These are phyloP conservation scores for Bergia puertoricense DNA, from an alignment of 92 coral and sea anemone species.

Conservation along the genomic window DNA sequence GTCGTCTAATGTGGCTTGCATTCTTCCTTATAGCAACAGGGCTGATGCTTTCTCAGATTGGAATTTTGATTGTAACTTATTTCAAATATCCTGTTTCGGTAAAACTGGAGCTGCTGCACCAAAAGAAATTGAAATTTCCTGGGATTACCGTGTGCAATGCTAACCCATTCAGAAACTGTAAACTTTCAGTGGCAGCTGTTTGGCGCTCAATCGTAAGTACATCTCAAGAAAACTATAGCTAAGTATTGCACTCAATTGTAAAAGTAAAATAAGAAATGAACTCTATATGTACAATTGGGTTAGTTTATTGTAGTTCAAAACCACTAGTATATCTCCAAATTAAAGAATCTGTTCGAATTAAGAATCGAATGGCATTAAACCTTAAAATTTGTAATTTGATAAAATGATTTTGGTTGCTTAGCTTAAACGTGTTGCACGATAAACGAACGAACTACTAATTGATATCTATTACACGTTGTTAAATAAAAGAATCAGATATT, in stretches of 20 bases:
- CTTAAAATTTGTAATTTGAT: background rate
- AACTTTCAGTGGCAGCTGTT: background rate
- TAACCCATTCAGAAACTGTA: slow-evolving; percentile 5
- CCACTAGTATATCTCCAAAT: background rate
- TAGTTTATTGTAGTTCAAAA: background rate
- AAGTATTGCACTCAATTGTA: too few relatives aligned
- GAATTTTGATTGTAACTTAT: background rate
- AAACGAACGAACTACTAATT: background rate
- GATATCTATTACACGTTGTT: too few relatives aligned
- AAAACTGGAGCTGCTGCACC: background rate
- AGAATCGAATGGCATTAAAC: background rate
- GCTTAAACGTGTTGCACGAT: too few relatives aligned
- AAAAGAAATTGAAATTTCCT: background rate
- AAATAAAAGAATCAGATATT: too few relatives aligned
- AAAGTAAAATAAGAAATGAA: too few relatives aligned
- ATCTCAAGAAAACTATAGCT: background rate
- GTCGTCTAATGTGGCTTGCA: slow-evolving; percentile 9
- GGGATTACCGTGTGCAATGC: slow-evolving; percentile 9
- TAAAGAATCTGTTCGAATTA: background rate
- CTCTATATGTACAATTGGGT: background rate
- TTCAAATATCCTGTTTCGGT: background rate
- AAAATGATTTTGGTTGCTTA: background rate
- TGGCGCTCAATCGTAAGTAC: slow-evolving; percentile 14
- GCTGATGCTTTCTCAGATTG: slow-evolving; percentile 18
- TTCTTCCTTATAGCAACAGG: slow-evolving; percentile 3